Evolutionary conservation across 2,888 invertebrate genomes (phyloP), one percentile per base, ranked within the genome.

Genomic region (Portevinia maculata): DNA sequence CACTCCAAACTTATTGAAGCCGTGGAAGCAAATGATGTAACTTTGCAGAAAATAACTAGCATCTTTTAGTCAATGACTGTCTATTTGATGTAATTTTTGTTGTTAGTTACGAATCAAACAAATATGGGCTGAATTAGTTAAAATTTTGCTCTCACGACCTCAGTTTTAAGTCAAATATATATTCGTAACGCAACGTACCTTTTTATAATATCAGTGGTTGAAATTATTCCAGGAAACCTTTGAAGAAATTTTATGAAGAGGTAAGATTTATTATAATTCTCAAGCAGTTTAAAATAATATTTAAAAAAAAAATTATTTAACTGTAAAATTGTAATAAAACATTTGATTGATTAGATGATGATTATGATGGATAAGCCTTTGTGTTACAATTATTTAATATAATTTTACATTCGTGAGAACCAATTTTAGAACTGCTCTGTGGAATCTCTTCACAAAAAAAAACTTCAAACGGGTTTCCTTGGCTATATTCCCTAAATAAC

Each of bases 181-280:
- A 37, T 32, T 64, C 50, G 13, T 70, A 74, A 46, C 65, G 46
- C 37, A 76, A 83, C 86, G 83, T 86, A 84, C 84, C 71, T 85
- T 81, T 75, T 62, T 83, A 75, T 76, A 87, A 88, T 89, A 90
- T 90, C 90, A 90, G 90, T 90, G 90, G 90, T 89, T 89, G 90
- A 88, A 90, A 88, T 90, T 90, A 88, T 89, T 90, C 90, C 90
- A 90, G 90, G 89, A 89, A 88, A 90, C 90, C 90, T 90, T 89
- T 89, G 85, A 87, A 87, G 86, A 87, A 86, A 88, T 86, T 89
- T 87, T 86, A 87, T 89, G 90, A 89, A 90, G 90, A 90, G 90
- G 90, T 89, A 88, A 86, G 85, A 85, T 84, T 87, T 87, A 83
- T 85, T 87, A 84, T 86, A 85, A 87, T 88, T 88, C 87, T 88